phyloP scores from a whole-genome alignment of 1,140 invertebrate species.

The Plodia interpunctella region DNA sequence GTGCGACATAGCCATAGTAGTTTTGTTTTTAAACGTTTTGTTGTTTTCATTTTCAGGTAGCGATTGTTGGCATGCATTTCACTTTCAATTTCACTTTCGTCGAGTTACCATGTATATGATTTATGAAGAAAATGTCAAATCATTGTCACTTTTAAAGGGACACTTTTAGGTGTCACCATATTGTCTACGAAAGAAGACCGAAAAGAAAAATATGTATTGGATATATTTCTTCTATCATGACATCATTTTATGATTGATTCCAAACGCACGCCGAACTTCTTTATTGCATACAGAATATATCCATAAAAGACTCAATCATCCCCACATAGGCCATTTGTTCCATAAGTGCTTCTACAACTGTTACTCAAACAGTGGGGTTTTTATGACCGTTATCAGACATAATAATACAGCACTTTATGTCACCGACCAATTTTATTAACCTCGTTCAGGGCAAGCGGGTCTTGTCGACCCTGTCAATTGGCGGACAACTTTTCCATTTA shows the following conservation, averaged over 20 bases:
- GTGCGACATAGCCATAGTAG: not conserved
- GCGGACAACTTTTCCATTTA: slow-evolving; percentile 47
- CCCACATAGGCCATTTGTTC: slow-evolving; percentile 5
- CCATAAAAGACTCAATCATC: slow-evolving; percentile 7
- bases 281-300: not conserved
- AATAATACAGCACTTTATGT: slow-evolving; percentile 29
- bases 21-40: no score
- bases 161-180: no score
- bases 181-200: no score
- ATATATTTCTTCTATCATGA: no score
- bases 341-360: slow-evolving; percentile 3
- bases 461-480: slow-evolving; percentile 62
- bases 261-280: not conserved
- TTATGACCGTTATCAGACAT: slow-evolving; percentile 24
- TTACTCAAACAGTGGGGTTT: slow-evolving; percentile 15
- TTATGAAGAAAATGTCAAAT: no score
- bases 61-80: not conserved
- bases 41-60: no score
- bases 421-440: slow-evolving; percentile 42
- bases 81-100: no score
- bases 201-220: no score
- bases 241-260: not conserved
- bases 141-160: no score
- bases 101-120: no score
- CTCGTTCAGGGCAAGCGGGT: slow-evolving; percentile 32